Base-by-base conservation (phyloP, 2,797 vertebrate species). In the Amniataba percoides region DNA sequence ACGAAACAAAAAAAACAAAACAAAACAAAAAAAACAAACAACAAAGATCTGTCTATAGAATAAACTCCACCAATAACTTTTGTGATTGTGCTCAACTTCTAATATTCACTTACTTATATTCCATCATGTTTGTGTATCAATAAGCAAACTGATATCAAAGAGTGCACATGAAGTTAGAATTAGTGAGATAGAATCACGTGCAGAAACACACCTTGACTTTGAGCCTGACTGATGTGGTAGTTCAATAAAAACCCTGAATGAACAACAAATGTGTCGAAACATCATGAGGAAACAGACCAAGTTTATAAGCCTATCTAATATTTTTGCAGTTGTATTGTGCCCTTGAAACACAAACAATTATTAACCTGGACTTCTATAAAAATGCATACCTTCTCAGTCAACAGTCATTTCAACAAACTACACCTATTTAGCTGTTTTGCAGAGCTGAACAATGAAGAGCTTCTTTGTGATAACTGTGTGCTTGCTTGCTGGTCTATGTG, bases 401-500 rank as follows among this genome's bases (percentile, higher is more conserved):
- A 45, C 62, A 42, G 19, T 43, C 36, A n/a, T 39, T 64, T 40
- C 21, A 48, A 15, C 5, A 42, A 19, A 34, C 31, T 4, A 14
- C 7, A 18, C 52, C 36, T 34, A 25, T 57, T 2, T 19, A 8
- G 19, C 18, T 21, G 48, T 25, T 43, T n/a, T 34, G 60, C 19
- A 1, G 48, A 42, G 18, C 53, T 53, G 43, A 16, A 71, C 4
- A 53, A 79, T 82, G 73, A 34, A 27, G 40, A 74, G 6, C 34
- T 0, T 66, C 1, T 23, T 48, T 53, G 13, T 40, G 43, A 46
- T 76, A 3, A 60, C 62, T 13, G 12, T 77, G 66, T 74, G 71
- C 60, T 46, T 82, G 39, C 55, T 73, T 36, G 48, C n/a, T 16
- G 55, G 36, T 78, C 25, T 39, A 5, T 66, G 21, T 21, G 14